These are phyloP conservation scores for Daubentonia madagascariensis DNA, from an alignment of 2,113 vertebrate genomes.

Conservation along the genomic window DNA sequence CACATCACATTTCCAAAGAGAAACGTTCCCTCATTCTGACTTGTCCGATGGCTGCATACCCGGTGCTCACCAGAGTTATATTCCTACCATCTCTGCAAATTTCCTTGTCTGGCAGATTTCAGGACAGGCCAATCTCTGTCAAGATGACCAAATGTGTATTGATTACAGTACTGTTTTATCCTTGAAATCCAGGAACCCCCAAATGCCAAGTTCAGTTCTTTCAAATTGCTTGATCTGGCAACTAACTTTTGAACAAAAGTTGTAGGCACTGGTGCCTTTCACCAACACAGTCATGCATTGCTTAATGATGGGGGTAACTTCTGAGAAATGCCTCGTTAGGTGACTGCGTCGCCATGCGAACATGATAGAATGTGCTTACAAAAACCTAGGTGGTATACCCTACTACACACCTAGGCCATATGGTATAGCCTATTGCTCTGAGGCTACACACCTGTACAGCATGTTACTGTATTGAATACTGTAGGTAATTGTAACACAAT, in stretches of 20 bases:
- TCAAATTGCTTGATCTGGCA: not conserved
- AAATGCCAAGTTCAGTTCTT: not conserved
- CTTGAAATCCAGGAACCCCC: not conserved
- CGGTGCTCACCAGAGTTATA: not conserved
- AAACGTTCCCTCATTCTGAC: not conserved
- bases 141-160: not conserved
- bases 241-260: not conserved
- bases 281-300: not conserved
- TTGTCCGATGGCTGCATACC: too few species aligned
- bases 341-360: not conserved
- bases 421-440: too few species aligned
- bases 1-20: not conserved
- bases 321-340: not conserved
- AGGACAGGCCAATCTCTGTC: not conserved
- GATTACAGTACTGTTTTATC: not conserved
- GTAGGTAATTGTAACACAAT: too few species aligned
- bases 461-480: too few species aligned
- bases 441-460: too few species aligned
- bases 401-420: too few species aligned
- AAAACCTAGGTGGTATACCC: too few species aligned
- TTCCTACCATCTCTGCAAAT: not conserved
- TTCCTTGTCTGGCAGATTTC: not conserved
- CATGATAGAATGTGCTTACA: not conserved
- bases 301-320: not conserved
- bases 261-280: not conserved